Evolutionary conservation across 2,888 invertebrate species (phyloP).

Genomic region (Orthonychiurus folsomi): DNA sequence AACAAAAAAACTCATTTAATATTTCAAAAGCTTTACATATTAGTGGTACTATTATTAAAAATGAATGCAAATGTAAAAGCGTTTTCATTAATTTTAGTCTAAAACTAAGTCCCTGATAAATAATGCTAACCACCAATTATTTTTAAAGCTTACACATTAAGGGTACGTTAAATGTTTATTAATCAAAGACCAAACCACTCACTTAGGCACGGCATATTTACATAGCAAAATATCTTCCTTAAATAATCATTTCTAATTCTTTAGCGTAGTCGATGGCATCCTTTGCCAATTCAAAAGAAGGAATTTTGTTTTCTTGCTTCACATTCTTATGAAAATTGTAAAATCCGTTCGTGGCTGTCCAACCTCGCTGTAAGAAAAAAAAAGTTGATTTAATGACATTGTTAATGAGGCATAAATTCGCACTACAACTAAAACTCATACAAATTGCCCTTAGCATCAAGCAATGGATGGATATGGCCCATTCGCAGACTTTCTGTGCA

Average conservation of each 20-base stretch:
- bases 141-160: no score
- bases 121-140: no score
- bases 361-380: conserved; percentile 25
- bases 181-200: no score
- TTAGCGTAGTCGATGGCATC: conserved; percentile 94
- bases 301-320: conserved; percentile 67
- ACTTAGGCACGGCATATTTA: no score
- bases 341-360: conserved; percentile 64
- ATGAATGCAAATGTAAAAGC: no score
- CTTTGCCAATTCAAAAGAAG: conserved; percentile 80
- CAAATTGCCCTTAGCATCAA: background rate
- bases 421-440: no score
- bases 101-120: no score
- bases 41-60: background rate
- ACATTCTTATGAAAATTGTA: conserved; percentile 74
- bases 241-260: conserved; percentile 99
- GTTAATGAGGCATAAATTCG: no score
- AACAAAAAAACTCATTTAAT: no score
- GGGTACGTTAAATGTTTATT: no score
- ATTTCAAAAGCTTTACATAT: no score
- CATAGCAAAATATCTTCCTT: conserved; percentile 43
- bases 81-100: no score
- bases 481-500: background rate
- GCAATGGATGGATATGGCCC: background rate
- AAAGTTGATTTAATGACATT: background rate